Base-by-base conservation (phyloP, 1,140 invertebrate genomes). In the Penaeus chinensis region DNA sequence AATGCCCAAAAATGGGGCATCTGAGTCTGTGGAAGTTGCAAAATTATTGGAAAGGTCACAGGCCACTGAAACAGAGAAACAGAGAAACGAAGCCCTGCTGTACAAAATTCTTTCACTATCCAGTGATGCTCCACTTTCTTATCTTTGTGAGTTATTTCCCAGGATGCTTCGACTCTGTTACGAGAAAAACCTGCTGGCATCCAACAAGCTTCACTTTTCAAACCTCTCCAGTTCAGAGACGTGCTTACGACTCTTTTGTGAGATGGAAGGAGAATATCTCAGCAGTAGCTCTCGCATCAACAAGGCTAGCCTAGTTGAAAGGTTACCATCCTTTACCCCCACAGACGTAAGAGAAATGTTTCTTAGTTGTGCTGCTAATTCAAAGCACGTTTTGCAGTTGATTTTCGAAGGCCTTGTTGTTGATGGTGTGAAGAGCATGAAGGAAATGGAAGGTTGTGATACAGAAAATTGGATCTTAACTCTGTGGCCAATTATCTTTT, bases 121-220 rank as follows among this genome's bases (percentile, higher is more conserved):
- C 19, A 74, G 60, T 54, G 37, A 77, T 78, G 22, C 82, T 22
- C 71, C 77, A 8, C 54, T 76, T 66, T 60, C 54, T 54, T 42
- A n/a, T 60, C 16, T 87, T 27, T 32, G 61, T n/a, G 71, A 83
- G 47, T 54, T 87, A 42, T 87, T 82, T 77, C 81, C 81, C 47
- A 87, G 65, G 66, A 87, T 87, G 24, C 27, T 87, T 16, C 63
- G 16, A 24, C 69, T 87, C 37, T 81, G 86, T 77, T 82, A 87
- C 78, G 86, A 87, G 32, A 87, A 81, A 61, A 78, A 66, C 2
- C 22, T 87, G 66, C 65, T 87, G 24, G 60, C 11, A 24, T 27
- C 63, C 37, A 60, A 83, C 24, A 82, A 83, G 47, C 19, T 87
- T 37, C 61, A 87, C 65, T 63, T 82, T 65, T 66, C 80, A 18